These are phyloP conservation scores for Etheostoma cragini DNA, from an alignment of 2,113 vertebrate species.

Conservation along the genomic window DNA sequence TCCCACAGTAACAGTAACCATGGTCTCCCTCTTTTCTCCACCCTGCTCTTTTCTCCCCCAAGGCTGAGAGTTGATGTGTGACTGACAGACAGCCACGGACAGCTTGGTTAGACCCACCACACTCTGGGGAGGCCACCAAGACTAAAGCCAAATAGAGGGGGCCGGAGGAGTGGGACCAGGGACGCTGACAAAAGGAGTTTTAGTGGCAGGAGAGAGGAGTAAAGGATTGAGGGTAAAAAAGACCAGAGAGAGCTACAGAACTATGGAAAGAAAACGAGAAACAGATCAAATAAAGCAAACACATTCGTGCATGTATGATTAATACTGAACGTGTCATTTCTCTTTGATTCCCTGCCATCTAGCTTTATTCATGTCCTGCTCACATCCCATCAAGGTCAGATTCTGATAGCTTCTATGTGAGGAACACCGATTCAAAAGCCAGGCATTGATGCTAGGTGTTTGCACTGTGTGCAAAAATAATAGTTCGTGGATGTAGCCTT, in stretches of 20 bases:
- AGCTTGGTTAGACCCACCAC: constrained; percentile 75
- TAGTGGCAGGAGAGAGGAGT: not conserved
- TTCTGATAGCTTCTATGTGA: constrained; percentile 36
- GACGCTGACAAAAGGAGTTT: constrained; percentile 49
- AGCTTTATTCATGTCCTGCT: not conserved
- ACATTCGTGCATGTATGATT: constrained; percentile 31
- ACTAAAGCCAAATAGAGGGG: constrained; percentile 38
- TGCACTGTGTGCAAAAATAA: constrained; percentile 13
- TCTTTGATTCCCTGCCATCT: constrained; percentile 28
- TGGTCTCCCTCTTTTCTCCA: constrained; percentile 26
- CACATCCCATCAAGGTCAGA: constrained; percentile 35
- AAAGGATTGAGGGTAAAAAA: not conserved
- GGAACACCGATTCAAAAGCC: constrained; percentile 34
- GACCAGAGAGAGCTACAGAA: not conserved
- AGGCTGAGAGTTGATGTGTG: constrained; percentile 72
- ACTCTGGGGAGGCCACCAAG: constrained; percentile 72
- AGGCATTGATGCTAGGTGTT: not conserved
- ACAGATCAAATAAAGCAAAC: constrained; percentile 1
- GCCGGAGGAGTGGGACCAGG: constrained; percentile 13
- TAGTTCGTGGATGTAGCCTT: not conserved
- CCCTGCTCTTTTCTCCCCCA: constrained; percentile 47
- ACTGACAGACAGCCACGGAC: constrained; percentile 78
- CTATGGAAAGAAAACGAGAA: not conserved
- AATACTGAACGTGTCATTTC: constrained; percentile 19
- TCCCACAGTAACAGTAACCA: constrained; percentile 34